Base-by-base conservation (phyloP, 2,888 invertebrate species). In the Tenthredo scrophulariae region DNA sequence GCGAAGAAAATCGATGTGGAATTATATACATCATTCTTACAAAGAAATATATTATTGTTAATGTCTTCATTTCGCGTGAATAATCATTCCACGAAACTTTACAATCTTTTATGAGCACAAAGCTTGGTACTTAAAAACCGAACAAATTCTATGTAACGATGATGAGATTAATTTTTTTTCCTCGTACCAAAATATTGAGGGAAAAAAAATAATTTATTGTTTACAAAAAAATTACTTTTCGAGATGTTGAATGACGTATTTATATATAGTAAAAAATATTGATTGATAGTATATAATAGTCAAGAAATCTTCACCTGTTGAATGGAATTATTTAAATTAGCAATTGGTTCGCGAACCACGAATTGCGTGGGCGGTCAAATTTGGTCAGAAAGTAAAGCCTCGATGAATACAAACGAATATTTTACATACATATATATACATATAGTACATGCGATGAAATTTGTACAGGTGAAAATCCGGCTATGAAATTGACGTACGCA, bases 311-410 rank as follows among this genome's bases (percentile, higher is more conserved):
- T 22, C 84, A 84, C 84, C 84, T 84, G 84, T 84, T 84, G 84
- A 84, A 79, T 84, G 43, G 26, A 77, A 84, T 84, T 77, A 84
- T 84, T 84, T 79, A 84, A 77, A 65, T 67, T 77, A 77, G 67
- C 77, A 84, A 84, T 77, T 84, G 67, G 83, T 67, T 65, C 43
- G 83, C 83, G 83, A 62, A 58, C 67, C 46, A 70, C 80, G 67
- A 65, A 79, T 33, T 77, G 77, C 62, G 84, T 79, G 50, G 84
- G 46, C 65, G 40, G 77, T 65, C 84, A 79, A 79, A 84, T 84
- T 84, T 84, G 84, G 84, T 65, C 75, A 62, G 77, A 43, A 77
- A 40, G 9, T 7, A 43, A 46, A 84, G 37, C 65, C 40, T 46
- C 1, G n/a, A 54, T 77, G 65, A 79, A 84, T 84, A 77, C 77